Evolutionary conservation across 2,113 vertebrate species (phyloP), one percentile per base, ranked within the genome.

Genomic region (Lagenorhynchus albirostris): DNA sequence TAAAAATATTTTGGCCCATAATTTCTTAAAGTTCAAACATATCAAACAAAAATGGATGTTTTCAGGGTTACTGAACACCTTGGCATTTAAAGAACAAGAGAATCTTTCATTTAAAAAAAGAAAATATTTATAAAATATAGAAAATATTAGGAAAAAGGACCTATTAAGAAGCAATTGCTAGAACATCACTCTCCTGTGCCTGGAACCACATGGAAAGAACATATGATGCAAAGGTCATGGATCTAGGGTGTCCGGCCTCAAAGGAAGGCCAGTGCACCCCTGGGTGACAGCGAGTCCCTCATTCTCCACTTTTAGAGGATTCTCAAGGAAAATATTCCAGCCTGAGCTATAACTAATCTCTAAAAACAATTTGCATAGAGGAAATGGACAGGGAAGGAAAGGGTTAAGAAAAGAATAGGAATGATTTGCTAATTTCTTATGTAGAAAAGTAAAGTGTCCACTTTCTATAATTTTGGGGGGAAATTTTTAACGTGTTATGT

Each of bases 21-120:
- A 71, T 82, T 80, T 94, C 36, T 91, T 95, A 71, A 91, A 94
- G 36, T 63, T 84, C 18, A 88, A 94, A 92, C 18, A 92, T 14
- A 77, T 1, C 6, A 44, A 91, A 88, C 55, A 77, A 44, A 89
- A 91, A 86, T 93, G 33, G 5, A 62, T 71, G 6, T 79, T 96
- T 91, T 70, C 44, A 89, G 33, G 20, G 60, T 93, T 71, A 79
- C 31, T 80, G 47, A 67, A 89, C 38, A 41, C 1, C 7, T 84
- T 80, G n/a, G 1, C 18, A 92, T 73, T 95, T 89, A 89, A 47
- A 85, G 53, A 33, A 76, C 33, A 94, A 63, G 20, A 15, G 2
- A 74, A 25, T 67, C 9, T 85, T 90, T 62, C 8, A 68, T 94
- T 73, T 62, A 3, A 71, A 93, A 71, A 77, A 91, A 87, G 60